A percentile compares a stretch with the other conserved stretches of the same genome.
Evolutionary conservation across 92 coral and sea anemone species (phyloP).

Genomic region (Parazoanthus swiftii): DNA sequence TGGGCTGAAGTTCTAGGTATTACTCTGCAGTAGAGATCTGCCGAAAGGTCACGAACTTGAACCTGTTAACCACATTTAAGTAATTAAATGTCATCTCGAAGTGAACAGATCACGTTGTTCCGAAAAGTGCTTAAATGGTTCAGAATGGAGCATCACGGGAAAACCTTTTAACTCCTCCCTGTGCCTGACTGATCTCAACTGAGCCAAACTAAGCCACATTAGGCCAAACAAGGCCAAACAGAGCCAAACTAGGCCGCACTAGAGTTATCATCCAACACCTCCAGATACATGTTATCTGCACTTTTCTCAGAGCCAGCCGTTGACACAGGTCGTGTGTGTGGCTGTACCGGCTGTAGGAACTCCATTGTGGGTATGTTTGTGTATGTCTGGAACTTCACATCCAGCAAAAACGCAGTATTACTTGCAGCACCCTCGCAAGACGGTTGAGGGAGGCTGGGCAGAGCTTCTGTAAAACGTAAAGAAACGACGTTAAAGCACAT

Average conservation of each 20-base stretch:
- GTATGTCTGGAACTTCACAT: conserved; percentile 27
- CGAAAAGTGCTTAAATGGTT: no score
- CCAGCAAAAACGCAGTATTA: conserved; percentile 25
- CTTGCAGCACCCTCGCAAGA: conserved; percentile 9
- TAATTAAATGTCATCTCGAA: no score
- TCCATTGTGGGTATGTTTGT: conserved; percentile 12
- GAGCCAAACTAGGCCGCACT: neutral
- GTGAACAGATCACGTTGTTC: no score
- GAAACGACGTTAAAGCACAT: neutral
- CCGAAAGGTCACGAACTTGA: no score
- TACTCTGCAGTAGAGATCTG: no score
- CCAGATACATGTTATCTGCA: conserved; percentile 31
- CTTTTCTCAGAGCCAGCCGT: conserved; percentile 35
- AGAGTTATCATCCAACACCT: conserved; percentile 22
- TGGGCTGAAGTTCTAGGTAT: no score
- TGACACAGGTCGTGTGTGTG: conserved; percentile 19
- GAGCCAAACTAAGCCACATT: neutral
- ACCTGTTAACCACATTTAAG: no score
- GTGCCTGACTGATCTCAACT: neutral
- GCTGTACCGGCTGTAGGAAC: conserved; percentile 18
- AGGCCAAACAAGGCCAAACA: neutral
- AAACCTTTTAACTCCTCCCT: no score
- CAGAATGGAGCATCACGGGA: no score
- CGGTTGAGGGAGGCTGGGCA: neutral
- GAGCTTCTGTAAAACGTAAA: conserved; percentile 7